Conservation (phyloP, 2,888 invertebrate species). For the Agrenia bidenticulata region DNA sequence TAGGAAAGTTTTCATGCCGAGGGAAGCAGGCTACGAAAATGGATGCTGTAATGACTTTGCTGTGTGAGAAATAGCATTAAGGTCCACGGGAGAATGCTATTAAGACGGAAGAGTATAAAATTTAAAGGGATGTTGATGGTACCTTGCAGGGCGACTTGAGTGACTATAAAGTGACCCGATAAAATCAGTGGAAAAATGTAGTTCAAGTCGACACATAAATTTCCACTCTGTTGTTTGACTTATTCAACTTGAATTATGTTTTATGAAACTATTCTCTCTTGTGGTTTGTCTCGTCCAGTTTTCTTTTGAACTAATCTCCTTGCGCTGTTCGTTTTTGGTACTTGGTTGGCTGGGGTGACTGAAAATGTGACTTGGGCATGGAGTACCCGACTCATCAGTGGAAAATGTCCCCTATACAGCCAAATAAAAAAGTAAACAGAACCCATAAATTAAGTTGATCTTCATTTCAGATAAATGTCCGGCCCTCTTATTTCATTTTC, state of each 20-base stretch:
- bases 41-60: not conserved
- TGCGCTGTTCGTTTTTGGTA: not conserved
- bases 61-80: slow-evolving; percentile 8
- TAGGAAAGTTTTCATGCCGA: no score
- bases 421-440: slow-evolving; percentile 25
- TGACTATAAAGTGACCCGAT: slow-evolving; percentile 44
- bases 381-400: not conserved
- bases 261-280: slow-evolving; percentile 4
- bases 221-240: slow-evolving; percentile 22
- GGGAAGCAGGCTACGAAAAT: no score
- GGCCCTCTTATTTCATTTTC: slow-evolving; percentile 43
- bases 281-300: slow-evolving; percentile 3
- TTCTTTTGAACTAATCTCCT: not conserved
- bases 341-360: not conserved
- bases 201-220: slow-evolving; percentile 44
- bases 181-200: slow-evolving; percentile 46
- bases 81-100: not conserved
- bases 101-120: not conserved
- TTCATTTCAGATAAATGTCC: slow-evolving; percentile 42
- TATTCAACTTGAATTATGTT: slow-evolving; percentile 15
- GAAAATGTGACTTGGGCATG: not conserved
- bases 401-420: slow-evolving; percentile 14
- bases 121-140: not conserved
- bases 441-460: slow-evolving; percentile 46
- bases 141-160: slow-evolving; percentile 10